Conservation (phyloP, 2,113 vertebrate species). For the Lepus americanus region DNA sequence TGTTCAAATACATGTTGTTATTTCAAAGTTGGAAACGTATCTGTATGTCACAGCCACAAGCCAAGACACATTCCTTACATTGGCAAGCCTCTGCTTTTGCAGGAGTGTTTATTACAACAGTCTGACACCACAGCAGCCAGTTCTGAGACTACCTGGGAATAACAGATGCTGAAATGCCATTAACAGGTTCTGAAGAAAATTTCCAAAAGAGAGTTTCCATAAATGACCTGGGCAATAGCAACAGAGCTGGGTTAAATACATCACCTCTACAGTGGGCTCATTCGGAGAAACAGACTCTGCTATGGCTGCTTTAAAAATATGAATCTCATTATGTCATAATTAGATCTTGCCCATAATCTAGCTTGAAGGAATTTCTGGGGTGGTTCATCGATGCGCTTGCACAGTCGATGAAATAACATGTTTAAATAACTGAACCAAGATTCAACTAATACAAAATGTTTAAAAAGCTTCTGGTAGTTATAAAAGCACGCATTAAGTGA, state of each 20-base stretch:
- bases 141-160: background rate
- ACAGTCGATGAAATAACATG: constrained; percentile 22
- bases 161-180: background rate
- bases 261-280: background rate
- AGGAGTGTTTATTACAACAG: background rate
- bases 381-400: constrained; percentile 10
- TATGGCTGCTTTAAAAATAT: background rate
- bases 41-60: background rate
- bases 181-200: background rate
- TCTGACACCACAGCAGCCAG: background rate
- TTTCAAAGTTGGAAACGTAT: background rate
- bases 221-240: constrained; percentile 10
- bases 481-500: constrained; percentile 22
- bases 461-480: background rate
- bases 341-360: background rate
- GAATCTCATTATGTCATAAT: constrained; percentile 52
- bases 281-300: background rate
- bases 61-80: background rate
- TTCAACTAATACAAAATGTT: constrained; percentile 9
- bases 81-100: background rate
- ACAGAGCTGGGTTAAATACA: constrained; percentile 3
- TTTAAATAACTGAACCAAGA: constrained; percentile 40
- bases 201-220: constrained; percentile 18
- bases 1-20: background rate
- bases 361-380: background rate